These are phyloP conservation scores for Allacma fusca DNA, from an alignment of 2,888 invertebrate species.

Conservation along the genomic window DNA sequence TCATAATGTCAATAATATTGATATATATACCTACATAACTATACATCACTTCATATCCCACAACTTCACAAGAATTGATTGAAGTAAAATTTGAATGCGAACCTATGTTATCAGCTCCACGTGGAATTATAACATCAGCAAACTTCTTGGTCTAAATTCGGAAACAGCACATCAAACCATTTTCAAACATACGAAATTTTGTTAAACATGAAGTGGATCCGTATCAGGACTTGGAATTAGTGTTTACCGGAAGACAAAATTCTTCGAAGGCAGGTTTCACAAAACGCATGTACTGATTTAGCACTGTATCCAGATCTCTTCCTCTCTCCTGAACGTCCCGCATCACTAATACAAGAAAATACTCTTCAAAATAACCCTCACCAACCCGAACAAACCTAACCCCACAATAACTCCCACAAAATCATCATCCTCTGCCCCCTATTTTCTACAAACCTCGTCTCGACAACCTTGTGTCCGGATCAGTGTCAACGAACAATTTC, in stretches of 20 bases:
- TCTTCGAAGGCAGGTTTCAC: conserved; percentile 99
- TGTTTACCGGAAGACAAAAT: conserved; percentile 89
- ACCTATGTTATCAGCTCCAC: conserved; percentile 98
- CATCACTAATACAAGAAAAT: conserved; percentile 73
- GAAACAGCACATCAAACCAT: conserved; percentile 23
- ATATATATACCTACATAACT: too few relatives aligned
- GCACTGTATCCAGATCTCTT: conserved; percentile 89
- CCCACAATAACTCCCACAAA: not conserved
- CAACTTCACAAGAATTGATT: not conserved
- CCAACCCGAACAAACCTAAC: too few relatives aligned
- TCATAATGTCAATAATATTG: too few relatives aligned
- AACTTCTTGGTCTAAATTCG: conserved; percentile 91
- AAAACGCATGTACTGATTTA: conserved; percentile 96
- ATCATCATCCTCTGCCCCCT: too few relatives aligned
- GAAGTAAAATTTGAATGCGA: conserved; percentile 64
- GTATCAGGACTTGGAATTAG: not conserved
- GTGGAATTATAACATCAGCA: conserved; percentile 98
- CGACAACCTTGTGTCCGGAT: conserved; percentile 96
- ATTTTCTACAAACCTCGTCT: conserved; percentile 81
- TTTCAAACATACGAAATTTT: too few relatives aligned
- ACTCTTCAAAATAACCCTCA: conserved; percentile 3
- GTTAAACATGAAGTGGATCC: too few relatives aligned
- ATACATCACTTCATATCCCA: too few relatives aligned
- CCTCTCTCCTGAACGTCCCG: conserved; percentile 95
- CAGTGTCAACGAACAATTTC: conserved; percentile 99